Evolutionary conservation across 2,797 vertebrate genomes (phyloP), one percentile per base, ranked within the genome.

Genomic region (Aphelocoma californica): DNA sequence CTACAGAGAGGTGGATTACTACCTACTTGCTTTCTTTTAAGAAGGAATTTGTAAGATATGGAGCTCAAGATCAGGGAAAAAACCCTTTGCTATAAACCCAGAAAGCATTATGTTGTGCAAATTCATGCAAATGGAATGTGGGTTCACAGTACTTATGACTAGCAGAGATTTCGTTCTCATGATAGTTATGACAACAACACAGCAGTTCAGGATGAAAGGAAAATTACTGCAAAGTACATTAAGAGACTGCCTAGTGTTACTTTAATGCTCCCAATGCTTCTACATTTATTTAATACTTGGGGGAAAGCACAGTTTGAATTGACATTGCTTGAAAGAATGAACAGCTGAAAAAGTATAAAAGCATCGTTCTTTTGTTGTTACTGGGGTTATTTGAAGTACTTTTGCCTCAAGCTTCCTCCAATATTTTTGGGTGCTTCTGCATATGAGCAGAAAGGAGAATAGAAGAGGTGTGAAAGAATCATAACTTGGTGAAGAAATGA

Each of bases 221-320:
- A 92, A 86, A 96, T 67, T 81, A 40, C 45, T 71, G n/a, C n/a
- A 89, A 91, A 92, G 74, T 62, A 67, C 28, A 74, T 89, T 84
- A 81, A 38, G 40, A 74, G 40, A 28, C 32, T 86, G 40, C 48
- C 38, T 89, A 50, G n/a, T 44, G 25, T 53, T 86, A 53, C 6
- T 62, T 84, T 74, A 92, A 86, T 71, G 53, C 14, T 92, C 34
- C 36, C 31, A 71, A 11, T 67, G 40, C 44, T 70, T 56, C 36
- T 78, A 36, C 45, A 83, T 86, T 90, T 92, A 80, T 77, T 85
- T 72, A 92, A 54, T 38, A 74, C 53, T 28, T 74, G 10, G n/a
- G 26, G 18, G 50, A 95, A 88, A 70, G 8, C 1, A 3, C 36
- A 60, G 28, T 74, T 58, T 60, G 40, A 89, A 78, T 21, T 85